Evolutionary conservation across 2,888 invertebrate species (phyloP).

Genomic region (Ceriagrion tenellum): DNA sequence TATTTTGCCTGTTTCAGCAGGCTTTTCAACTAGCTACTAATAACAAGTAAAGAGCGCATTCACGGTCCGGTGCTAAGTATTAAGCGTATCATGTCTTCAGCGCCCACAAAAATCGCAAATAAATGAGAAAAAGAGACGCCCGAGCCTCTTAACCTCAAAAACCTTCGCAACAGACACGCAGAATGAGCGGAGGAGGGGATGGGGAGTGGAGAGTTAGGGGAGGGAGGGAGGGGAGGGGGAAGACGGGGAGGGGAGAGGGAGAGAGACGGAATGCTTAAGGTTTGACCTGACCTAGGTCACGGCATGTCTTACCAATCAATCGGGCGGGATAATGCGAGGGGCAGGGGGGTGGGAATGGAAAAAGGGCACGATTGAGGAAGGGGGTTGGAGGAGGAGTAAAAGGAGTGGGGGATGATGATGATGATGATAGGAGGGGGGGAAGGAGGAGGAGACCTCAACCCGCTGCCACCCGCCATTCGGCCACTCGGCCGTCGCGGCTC

Average conservation of each 20-base stretch:
- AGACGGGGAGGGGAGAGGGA: not conserved
- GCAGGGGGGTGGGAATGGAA: not conserved
- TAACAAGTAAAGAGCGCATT: too few relatives aligned
- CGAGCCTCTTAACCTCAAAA: not conserved
- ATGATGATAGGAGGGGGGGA: not conserved
- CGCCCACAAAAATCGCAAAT: not conserved
- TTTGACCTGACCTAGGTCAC: slow-evolving; percentile 52
- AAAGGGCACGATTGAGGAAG: not conserved
- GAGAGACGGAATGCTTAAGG: not conserved
- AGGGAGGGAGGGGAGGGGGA: not conserved
- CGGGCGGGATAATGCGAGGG: not conserved
- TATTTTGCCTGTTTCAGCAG: too few relatives aligned
- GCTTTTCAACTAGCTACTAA: too few relatives aligned
- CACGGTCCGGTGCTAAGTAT: too few relatives aligned
- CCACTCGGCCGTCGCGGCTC: not conserved
- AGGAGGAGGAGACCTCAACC: not conserved
- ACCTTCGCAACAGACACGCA: not conserved
- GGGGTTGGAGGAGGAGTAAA: not conserved
- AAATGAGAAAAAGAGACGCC: too few relatives aligned
- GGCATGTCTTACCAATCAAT: slow-evolving; percentile 29
- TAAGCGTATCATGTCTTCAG: too few relatives aligned
- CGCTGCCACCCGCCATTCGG: not conserved
- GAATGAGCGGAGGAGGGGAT: not conserved
- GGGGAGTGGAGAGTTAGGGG: not conserved
- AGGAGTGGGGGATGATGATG: not conserved